Evolutionary conservation across 2,113 vertebrate genomes (phyloP), one percentile per base, ranked within the genome.

Genomic region (Xenopus borealis): DNA sequence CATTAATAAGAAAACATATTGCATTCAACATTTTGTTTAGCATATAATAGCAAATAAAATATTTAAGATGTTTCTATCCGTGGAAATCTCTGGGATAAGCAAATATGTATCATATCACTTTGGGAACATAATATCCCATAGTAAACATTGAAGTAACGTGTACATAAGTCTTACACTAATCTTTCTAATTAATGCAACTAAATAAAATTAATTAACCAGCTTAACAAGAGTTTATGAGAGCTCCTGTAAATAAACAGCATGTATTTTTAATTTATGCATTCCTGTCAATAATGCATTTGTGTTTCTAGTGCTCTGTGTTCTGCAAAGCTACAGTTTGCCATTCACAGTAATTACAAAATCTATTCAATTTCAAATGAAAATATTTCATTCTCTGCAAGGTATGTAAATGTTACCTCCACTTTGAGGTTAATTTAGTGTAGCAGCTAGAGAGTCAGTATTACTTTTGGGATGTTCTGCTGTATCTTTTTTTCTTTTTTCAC

Each of bases 201-300:
- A 64, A 77, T 64, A 77, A 77, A 77, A 77, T 77, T 68, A 77
- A 63, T 77, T 77, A 70, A 64, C 61, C 13, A 70, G 59, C 66
- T 76, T 69, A 69, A 20, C 10, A 30, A 64, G 53, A 70, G 45
- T 55, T 45, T 70, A 63, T 23, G 69, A 45, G 30, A 44, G 58
- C 58, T 44, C 33, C 14, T 70, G 59, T 55, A 63, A 77, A 69
- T 52, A 70, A 77, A 77, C 55, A 70, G n/a, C 74, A 69, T 75
- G 72, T 69, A 69, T 77, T 75, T 52, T 53, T 55, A 64, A 70
- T 77, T 62, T 55, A 70, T 70, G 67, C 40, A 53, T 64, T 64
- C 46, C 46, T 18, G 14, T 50, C 19, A 67, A 23, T 23, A 67
- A 23, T 1, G 20, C 13, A 23, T 20, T 23, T 47, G 11, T 10